These are phyloP conservation scores for Syndactyla subalaris DNA, from an alignment of 2,797 vertebrate species.

Conservation along the genomic window DNA sequence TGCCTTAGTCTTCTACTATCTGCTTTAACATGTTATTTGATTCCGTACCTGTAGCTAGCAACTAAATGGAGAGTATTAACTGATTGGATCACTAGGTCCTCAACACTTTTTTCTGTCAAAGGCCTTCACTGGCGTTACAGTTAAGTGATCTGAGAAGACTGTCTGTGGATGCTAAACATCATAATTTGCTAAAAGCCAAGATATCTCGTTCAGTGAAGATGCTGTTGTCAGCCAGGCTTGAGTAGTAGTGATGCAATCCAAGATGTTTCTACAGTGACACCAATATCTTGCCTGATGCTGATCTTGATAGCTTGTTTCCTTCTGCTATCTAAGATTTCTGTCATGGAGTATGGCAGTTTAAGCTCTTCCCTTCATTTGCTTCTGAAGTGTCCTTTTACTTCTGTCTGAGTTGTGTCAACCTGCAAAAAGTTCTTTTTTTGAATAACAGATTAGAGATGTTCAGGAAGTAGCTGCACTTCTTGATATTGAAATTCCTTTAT, in stretches of 20 bases:
- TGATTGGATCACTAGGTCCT: neutral
- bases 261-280: neutral
- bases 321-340: neutral
- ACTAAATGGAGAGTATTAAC: neutral
- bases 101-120: neutral
- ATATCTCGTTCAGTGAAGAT: neutral
- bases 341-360: neutral
- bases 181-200: neutral
- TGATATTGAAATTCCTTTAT: neutral
- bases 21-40: neutral
- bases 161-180: neutral
- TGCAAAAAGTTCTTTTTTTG: neutral
- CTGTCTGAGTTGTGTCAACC: neutral
- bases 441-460: neutral
- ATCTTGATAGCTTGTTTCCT: neutral
- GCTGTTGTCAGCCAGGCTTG: neutral
- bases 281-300: neutral
- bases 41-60: neutral
- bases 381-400: neutral
- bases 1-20: neutral
- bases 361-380: neutral
- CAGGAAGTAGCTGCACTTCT: neutral
- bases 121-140: neutral
- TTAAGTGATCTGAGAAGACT: neutral
- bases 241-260: neutral